Base-by-base conservation (phyloP, 2,113 vertebrate species). In the Nipponia nippon region DNA sequence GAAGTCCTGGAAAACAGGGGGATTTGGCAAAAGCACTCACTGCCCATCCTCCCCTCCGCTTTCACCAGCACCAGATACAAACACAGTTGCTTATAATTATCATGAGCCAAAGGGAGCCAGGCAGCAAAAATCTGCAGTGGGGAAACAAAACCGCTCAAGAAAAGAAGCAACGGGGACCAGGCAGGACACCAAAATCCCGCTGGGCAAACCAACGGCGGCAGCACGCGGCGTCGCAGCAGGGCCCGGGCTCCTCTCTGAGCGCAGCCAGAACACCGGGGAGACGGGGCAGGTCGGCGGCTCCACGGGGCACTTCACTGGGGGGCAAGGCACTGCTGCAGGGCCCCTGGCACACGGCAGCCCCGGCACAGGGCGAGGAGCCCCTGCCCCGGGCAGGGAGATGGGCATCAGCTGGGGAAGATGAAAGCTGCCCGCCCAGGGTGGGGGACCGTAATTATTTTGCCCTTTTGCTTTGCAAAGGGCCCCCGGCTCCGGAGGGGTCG, bases 241-340 rank as follows among this genome's bases (percentile, higher is more conserved):
- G 44, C 8, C 19, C 5, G 2, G 14, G 38, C 38, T 34, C 11
- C 40, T 7, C 62, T 53, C 29, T 1, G 15, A 23, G 66, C 34
- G 7, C 3, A 2, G 29, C 49, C 86, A 73, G 36, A 30, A 50
- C 25, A 14, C 9, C 19, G 1, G 42, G 62, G 50, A 7, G 16
- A 47, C 0, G 22, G 27, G 49, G 47, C 83, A 16, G 40, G 49
- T 9, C 1, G 3, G 56, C 4, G 3, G 47, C 47, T 53, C 40
- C 18, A 2, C 1, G 5, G 36, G 36, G 36, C 2, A 1, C 9
- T 19, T 19, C 19, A 2, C 44, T 1, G 7, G 5, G 3, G 18
- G 32, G 72, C 13, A 11, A 76, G 14, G 13, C 9, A 8, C 36
- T 9, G 47, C n/a, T 20, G 59, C 22, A 8, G 19, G 52, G 36